A percentile compares a stretch with the other conserved stretches of the same genome.
Evolutionary conservation across 2,113 vertebrate species (phyloP).

Genomic region (Esox niger): DNA sequence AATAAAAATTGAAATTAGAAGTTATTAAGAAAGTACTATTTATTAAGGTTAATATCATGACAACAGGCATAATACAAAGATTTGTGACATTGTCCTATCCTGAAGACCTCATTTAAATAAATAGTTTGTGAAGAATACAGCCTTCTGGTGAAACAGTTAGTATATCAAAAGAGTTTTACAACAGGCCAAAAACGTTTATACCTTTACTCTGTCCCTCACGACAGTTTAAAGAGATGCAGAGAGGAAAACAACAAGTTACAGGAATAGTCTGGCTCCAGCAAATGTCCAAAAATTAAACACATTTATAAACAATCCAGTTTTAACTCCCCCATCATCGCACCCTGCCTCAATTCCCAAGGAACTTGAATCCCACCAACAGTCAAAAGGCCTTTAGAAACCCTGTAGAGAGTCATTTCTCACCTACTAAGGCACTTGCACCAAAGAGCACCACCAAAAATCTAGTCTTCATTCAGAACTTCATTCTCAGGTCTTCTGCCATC

Average conservation of each 20-base stretch:
- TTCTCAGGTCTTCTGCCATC: too few relatives aligned
- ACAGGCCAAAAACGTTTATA: conserved; percentile 16
- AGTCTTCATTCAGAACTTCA: background rate
- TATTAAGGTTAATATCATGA: conserved; percentile 50
- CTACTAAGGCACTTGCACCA: background rate
- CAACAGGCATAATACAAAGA: conserved; percentile 32
- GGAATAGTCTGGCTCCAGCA: background rate
- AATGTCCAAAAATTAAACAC: background rate
- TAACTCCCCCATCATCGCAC: background rate
- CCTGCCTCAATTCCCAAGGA: background rate
- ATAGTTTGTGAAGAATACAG: conserved; percentile 47
- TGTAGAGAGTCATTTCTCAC: background rate
- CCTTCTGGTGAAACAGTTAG: conserved; percentile 41
- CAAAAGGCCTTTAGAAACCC: background rate
- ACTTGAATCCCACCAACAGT: background rate
- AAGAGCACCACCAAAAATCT: background rate
- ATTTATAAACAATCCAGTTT: background rate
- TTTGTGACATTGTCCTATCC: conserved; percentile 37
- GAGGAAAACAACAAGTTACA: too few relatives aligned
- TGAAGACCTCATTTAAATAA: conserved; percentile 57
- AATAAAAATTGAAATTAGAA: conserved; percentile 5
- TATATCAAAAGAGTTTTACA: conserved; percentile 28
- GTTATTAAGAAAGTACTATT: conserved; percentile 36
- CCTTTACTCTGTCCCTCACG: conserved; percentile 1
- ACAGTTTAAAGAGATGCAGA: background rate